These are phyloP conservation scores for Nymphalis io DNA, from an alignment of 1,140 invertebrate genomes.

Conservation along the genomic window DNA sequence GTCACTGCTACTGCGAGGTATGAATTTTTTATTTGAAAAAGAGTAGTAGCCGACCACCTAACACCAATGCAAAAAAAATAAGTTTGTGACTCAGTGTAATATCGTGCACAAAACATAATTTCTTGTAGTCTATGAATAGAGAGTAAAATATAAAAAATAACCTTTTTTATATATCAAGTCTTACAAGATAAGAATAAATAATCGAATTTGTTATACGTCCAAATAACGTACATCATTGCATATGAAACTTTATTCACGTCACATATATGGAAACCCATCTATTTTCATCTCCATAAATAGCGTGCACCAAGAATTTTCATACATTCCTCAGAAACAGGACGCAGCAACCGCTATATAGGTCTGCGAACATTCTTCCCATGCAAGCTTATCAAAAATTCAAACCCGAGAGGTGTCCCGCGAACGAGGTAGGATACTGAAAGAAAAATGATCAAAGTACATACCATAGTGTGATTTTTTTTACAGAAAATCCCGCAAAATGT, in stretches of 20 bases:
- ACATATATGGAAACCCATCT: background rate
- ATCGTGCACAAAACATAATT: no score
- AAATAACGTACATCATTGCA: no score
- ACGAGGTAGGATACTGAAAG: background rate
- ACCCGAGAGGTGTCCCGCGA: background rate
- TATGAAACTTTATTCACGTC: background rate
- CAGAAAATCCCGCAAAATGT: constrained; percentile 25
- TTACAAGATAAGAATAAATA: no score
- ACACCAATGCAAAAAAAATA: no score
- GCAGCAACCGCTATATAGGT: constrained; percentile 1
- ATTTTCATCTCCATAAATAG: constrained; percentile 3
- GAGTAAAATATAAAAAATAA: no score
- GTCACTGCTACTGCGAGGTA: no score
- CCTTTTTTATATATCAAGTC: no score
- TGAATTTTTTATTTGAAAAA: no score
- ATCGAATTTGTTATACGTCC: no score
- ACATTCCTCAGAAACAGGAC: constrained; percentile 4
- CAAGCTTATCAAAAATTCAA: constrained; percentile 8
- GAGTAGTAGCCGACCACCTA: no score
- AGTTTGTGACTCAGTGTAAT: no score
- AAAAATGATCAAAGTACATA: background rate
- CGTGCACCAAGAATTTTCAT: constrained; percentile 4
- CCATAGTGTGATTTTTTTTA: constrained; percentile 11
- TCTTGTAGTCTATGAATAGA: no score
- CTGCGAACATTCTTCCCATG: background rate